Evolutionary conservation across 2,797 vertebrate species (phyloP), one percentile per base, ranked within the genome.

Genomic region (Sebastes kiyomatsui): DNA sequence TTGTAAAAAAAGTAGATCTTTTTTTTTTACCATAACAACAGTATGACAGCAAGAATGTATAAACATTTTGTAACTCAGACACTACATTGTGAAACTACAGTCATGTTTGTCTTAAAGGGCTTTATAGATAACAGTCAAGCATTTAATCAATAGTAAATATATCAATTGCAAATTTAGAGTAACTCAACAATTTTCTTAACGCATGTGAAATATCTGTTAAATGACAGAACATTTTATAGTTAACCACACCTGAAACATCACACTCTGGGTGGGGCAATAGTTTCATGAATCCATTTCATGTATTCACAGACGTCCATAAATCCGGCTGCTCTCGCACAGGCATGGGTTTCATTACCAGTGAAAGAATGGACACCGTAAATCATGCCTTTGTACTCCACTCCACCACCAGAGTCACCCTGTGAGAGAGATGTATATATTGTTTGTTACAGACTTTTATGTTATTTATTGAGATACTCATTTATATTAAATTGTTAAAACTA

Each of bases 281-380:
- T 49, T 20, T 49, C 0, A 2, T 7, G 0, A 18, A 49, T 49
- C 46, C 46, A 49, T 8, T 18, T 0, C 7, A 49, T 49, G 46
- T 49, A 49, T 20, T 49, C 1, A 20, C 46, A 49, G 46, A 49
- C 46, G 18, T 49, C 46, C 46, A 49, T 20, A 8, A 49, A 49
- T 49, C 3, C 46, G 0, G 16, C 46, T 49, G 7, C 14, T 0
- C 0, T 0, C 0, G 5, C 1, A 46, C 16, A 46, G 6, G 16
- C 6, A 46, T 7, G 5, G 38, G 12, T 0, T 12, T 13, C 1
- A 42, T 14, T 0, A 49, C 46, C 3, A 42, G 38, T 0, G 38
- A 3, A 42, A 42, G 38, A 4, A 5, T 0, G 0, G 54, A 75
- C 62, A 30, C 52, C 54, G 1, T 67, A 58, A 0, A 75, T 30